These are phyloP conservation scores for Cryptotis parvus DNA, from an alignment of 2,113 vertebrate genomes.

Conservation along the genomic window DNA sequence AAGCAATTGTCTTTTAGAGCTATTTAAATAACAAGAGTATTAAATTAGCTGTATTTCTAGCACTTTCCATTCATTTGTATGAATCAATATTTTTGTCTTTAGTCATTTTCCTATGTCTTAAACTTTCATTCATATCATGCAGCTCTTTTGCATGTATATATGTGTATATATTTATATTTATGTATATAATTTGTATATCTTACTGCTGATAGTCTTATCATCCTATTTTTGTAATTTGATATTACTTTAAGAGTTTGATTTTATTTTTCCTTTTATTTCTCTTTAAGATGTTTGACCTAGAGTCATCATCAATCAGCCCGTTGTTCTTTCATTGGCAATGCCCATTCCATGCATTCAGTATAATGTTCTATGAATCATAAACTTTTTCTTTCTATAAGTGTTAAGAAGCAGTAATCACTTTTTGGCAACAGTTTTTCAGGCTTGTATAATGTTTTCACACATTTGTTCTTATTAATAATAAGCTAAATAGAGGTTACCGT, in stretches of 20 bases:
- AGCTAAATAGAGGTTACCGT: no score
- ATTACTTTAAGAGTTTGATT: background rate
- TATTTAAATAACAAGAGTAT: background rate
- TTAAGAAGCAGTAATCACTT: background rate
- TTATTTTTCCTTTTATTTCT: background rate
- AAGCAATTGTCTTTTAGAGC: background rate
- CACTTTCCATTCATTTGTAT: background rate
- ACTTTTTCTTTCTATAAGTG: background rate
- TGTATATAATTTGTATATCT: no score
- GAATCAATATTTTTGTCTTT: background rate
- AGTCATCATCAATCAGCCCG: background rate
- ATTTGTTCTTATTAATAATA: background rate
- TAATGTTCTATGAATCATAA: background rate
- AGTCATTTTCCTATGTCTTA: background rate
- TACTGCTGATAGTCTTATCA: no score
- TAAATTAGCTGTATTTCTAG: background rate
- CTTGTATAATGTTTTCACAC: background rate
- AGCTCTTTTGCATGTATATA: background rate
- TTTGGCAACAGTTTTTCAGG: background rate
- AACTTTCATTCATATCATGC: background rate
- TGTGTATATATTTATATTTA: no score
- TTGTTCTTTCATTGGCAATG: background rate
- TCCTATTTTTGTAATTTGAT: no score
- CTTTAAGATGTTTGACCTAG: background rate
- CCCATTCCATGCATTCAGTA: background rate